Conservation (phyloP, 2,888 invertebrate species). For the Muschampia plurimacula region DNA sequence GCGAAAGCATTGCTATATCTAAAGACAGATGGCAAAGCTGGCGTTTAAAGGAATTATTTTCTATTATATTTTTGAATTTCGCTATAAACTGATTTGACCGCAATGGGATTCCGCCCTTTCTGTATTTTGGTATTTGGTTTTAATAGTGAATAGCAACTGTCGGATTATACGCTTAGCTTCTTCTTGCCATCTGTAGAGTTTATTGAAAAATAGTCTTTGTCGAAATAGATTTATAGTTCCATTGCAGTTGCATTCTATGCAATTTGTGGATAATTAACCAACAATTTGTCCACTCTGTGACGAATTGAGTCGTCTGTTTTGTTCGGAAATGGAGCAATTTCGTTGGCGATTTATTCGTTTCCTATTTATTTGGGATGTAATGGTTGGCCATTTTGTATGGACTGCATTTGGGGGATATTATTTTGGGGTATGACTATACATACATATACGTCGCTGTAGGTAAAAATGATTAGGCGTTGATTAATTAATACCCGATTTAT, state of each 20-base stretch:
- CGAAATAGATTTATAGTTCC: slow-evolving; percentile 30
- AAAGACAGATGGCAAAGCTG: slow-evolving; percentile 69
- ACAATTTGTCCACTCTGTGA: slow-evolving; percentile 65
- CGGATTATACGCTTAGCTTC: slow-evolving; percentile 46
- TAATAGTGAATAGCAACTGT: slow-evolving; percentile 55
- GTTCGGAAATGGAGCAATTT: slow-evolving; percentile 80
- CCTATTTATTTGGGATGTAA: slow-evolving; percentile 68
- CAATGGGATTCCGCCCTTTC: slow-evolving; percentile 52
- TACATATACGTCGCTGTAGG: slow-evolving; percentile 63
- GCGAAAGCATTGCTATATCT: slow-evolving; percentile 60
- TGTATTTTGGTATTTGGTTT: slow-evolving; percentile 61
- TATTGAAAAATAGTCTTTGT: slow-evolving; percentile 30
- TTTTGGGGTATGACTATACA: slow-evolving; percentile 60
- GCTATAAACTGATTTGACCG: slow-evolving; percentile 53
- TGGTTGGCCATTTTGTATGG: slow-evolving; percentile 63
- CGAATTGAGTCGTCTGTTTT: slow-evolving; percentile 73
- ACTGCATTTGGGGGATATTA: slow-evolving; percentile 34
- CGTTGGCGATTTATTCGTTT: slow-evolving; percentile 70
- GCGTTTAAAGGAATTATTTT: slow-evolving; percentile 58
- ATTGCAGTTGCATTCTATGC: slow-evolving; percentile 33
- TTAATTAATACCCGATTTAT: slow-evolving; percentile 16
- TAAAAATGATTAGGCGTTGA: slow-evolving; percentile 64
- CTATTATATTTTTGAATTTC: slow-evolving; percentile 57
- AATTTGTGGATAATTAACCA: slow-evolving; percentile 50
- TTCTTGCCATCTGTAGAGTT: neutral